phyloP scores from a whole-genome alignment of 2,797 vertebrate genomes.

The Lutjanus argentimaculatus region DNA sequence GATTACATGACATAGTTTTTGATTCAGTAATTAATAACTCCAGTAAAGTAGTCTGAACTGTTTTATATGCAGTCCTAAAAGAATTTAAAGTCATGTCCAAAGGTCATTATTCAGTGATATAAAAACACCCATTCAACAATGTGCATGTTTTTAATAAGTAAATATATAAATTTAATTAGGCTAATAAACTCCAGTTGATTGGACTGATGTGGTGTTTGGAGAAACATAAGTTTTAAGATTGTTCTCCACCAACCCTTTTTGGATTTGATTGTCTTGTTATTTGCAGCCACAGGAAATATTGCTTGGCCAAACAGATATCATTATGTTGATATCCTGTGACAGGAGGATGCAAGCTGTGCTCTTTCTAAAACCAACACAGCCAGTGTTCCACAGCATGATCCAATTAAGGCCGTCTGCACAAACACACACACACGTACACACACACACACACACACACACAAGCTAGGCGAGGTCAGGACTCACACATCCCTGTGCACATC shows the following conservation, averaged over 20 bases:
- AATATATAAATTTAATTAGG: neutral
- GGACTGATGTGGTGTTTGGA: neutral
- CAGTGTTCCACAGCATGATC: slow-evolving; percentile 71
- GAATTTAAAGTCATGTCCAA: slow-evolving; percentile 18
- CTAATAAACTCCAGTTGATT: slow-evolving; percentile 13
- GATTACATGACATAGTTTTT: neutral
- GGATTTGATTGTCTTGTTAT: slow-evolving; percentile 54
- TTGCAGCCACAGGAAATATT: slow-evolving; percentile 56
- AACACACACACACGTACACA: slow-evolving; percentile 25
- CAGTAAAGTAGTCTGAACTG: neutral
- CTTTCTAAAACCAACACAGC: slow-evolving; percentile 71
- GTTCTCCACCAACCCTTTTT: slow-evolving; percentile 9
- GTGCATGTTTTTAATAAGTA: slow-evolving; percentile 7
- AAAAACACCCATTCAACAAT: neutral
- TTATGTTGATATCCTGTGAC: slow-evolving; percentile 73
- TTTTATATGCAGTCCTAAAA: neutral
- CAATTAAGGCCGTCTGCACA: slow-evolving; percentile 58
- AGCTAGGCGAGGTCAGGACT: slow-evolving; percentile 33
- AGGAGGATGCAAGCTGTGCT: slow-evolving; percentile 70
- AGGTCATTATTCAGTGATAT: neutral
- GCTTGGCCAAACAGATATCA: slow-evolving; percentile 65
- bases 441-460: slow-evolving; percentile 23
- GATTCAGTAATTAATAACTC: neutral
- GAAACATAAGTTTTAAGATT: slow-evolving; percentile 1
- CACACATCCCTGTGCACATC: slow-evolving; percentile 14